A percentile compares a stretch with the other conserved stretches of the same genome.
Evolutionary conservation across 2,797 vertebrate genomes (phyloP).

Genomic region (Luscinia luscinia): DNA sequence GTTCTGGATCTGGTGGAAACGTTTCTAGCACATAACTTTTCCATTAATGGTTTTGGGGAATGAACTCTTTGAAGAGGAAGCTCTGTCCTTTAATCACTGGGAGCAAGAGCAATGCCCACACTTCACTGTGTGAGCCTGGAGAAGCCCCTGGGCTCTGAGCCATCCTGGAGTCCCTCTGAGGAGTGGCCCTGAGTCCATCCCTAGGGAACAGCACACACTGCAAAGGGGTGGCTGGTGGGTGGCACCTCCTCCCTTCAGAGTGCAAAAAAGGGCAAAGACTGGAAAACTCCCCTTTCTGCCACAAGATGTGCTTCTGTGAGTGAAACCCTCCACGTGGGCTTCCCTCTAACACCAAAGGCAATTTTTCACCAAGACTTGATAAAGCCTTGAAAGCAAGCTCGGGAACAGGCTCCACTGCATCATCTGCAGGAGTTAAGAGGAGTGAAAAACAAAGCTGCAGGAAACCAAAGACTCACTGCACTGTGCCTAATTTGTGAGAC

Average conservation of each 20-base stretch:
- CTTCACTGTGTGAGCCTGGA: not conserved
- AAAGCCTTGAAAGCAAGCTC: not conserved
- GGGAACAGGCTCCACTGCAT: not conserved
- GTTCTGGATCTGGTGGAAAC: not conserved
- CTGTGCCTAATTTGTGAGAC: conserved; percentile 18
- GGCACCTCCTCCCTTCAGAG: not conserved
- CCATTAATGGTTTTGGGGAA: conserved; percentile 15
- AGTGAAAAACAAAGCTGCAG: not conserved
- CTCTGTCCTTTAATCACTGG: not conserved
- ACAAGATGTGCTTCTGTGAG: not conserved
- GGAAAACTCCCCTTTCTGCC: not conserved
- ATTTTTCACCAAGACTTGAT: not conserved
- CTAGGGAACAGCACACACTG: not conserved
- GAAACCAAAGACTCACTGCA: conserved; percentile 5
- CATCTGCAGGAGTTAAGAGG: not conserved
- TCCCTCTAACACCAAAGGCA: not conserved
- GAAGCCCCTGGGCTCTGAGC: not conserved
- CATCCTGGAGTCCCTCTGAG: not conserved
- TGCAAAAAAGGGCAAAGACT: not conserved
- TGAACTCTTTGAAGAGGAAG: not conserved
- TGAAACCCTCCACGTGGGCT: not conserved
- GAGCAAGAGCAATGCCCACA: not conserved
- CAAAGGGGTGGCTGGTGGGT: not conserved
- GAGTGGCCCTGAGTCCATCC: not conserved
- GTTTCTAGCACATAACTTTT: conserved; percentile 16